Conservation (phyloP, 2,797 vertebrate species). For the Scolopax rusticola region DNA sequence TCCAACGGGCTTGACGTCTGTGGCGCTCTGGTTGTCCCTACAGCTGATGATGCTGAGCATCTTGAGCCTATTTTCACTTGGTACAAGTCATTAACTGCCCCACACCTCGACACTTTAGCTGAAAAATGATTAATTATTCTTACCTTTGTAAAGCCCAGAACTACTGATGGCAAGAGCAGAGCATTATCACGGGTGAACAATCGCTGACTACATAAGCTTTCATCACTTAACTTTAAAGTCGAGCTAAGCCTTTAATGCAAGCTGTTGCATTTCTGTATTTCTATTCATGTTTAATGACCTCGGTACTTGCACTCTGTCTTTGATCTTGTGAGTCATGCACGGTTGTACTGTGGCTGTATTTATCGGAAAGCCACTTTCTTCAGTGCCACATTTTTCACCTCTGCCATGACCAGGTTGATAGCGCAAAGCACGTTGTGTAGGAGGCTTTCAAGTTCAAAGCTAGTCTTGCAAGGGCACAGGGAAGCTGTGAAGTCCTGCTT, state of each 20-base stretch:
- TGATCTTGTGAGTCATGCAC: slow-evolving; percentile 51
- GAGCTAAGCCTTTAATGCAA: slow-evolving; percentile 61
- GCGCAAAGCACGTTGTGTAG: slow-evolving; percentile 18
- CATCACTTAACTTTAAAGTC: slow-evolving; percentile 52
- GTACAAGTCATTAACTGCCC: background rate
- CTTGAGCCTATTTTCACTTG: background rate
- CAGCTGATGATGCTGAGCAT: background rate
- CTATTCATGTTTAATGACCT: slow-evolving; percentile 63
- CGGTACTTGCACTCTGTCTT: slow-evolving; percentile 36
- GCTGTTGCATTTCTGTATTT: slow-evolving; percentile 65
- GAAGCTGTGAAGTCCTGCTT: slow-evolving; percentile 51
- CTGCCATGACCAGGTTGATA: slow-evolving; percentile 36
- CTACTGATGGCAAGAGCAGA: background rate
- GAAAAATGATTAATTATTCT: slow-evolving; percentile 39
- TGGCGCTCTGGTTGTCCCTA: background rate
- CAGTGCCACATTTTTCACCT: slow-evolving; percentile 26
- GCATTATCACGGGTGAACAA: slow-evolving; percentile 43
- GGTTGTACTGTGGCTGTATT: slow-evolving; percentile 45
- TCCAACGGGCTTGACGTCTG: background rate
- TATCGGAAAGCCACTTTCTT: slow-evolving; percentile 50
- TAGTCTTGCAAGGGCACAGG: slow-evolving; percentile 30
- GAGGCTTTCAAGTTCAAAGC: slow-evolving; percentile 73
- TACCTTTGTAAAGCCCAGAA: background rate
- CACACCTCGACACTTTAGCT: background rate
- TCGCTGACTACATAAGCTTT: slow-evolving; percentile 44